phyloP scores from a whole-genome alignment of 2,888 invertebrate genomes.

The Mythimna impura region DNA sequence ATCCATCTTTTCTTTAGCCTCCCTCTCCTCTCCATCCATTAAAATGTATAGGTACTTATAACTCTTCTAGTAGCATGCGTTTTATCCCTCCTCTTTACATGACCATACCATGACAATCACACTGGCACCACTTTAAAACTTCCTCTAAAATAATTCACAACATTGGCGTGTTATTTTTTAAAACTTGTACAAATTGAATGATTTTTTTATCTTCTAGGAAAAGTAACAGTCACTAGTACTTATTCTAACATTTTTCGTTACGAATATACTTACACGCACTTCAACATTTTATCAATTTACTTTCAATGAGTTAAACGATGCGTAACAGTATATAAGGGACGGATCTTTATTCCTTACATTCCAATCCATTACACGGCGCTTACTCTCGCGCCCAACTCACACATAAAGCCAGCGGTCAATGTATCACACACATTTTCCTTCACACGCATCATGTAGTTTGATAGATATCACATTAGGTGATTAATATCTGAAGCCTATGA shows the following conservation, averaged over 20 bases:
- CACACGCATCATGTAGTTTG: slow-evolving; percentile 8
- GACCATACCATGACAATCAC: too few relatives aligned
- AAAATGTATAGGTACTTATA: too few relatives aligned
- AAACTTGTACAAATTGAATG: too few relatives aligned
- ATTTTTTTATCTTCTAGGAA: too few relatives aligned
- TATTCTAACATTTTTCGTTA: not conserved
- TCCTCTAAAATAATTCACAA: too few relatives aligned
- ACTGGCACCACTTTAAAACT: too few relatives aligned
- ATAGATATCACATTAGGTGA: slow-evolving; percentile 18
- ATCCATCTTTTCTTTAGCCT: too few relatives aligned
- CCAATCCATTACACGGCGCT: slow-evolving; percentile 48
- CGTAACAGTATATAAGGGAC: not conserved
- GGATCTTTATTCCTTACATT: slow-evolving; percentile 13
- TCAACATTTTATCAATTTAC: not conserved
- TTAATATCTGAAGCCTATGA: slow-evolving; percentile 6
- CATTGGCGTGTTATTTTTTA: too few relatives aligned
- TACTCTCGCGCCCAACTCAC: not conserved
- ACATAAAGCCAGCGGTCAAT: slow-evolving; percentile 5
- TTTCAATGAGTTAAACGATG: not conserved
- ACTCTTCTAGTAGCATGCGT: too few relatives aligned
- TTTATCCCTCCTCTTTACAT: too few relatives aligned
- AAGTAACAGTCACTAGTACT: too few relatives aligned
- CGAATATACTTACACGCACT: not conserved
- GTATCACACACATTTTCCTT: slow-evolving; percentile 6
- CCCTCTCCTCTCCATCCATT: too few relatives aligned